phyloP scores from a whole-genome alignment of 2,113 vertebrate species.

The Oreochromis aureus region DNA sequence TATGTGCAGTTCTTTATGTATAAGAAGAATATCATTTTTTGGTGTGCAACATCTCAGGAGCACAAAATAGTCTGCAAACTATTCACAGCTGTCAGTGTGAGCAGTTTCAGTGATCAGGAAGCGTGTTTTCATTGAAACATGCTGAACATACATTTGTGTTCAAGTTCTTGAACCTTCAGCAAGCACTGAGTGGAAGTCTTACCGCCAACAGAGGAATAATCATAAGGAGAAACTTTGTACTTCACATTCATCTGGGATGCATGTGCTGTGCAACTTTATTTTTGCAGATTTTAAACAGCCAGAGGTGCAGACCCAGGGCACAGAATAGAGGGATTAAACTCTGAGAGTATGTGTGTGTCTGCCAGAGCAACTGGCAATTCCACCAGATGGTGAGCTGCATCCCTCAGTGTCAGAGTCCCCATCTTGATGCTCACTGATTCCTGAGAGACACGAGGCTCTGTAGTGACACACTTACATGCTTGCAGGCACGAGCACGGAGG shows the following conservation, averaged over 20 bases:
- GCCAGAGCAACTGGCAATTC: constrained; percentile 15
- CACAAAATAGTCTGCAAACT: neutral
- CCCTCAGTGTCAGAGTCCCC: constrained; percentile 23
- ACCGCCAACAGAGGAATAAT: neutral
- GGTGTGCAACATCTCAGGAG: neutral
- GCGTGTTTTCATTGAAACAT: neutral
- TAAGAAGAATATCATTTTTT: neutral
- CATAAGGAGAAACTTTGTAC: neutral
- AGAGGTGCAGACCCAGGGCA: constrained; percentile 8
- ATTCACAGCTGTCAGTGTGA: neutral
- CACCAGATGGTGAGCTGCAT: constrained; percentile 49
- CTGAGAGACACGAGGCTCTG: neutral
- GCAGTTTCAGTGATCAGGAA: neutral
- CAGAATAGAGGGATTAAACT: constrained; percentile 21
- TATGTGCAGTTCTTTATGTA: constrained; percentile 5
- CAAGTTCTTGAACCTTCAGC: neutral
- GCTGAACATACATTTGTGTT: neutral
- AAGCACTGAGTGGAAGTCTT: neutral
- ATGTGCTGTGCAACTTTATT: neutral
- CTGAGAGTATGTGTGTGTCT: neutral
- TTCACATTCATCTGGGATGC: neutral
- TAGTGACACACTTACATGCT: neutral
- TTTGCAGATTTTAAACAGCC: neutral
- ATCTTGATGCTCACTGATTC: constrained; percentile 21
- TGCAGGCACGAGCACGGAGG: neutral